These are phyloP conservation scores for Bergia sp. DNA, from an alignment of 92 coral and sea anemone genomes.

Conservation along the genomic window DNA sequence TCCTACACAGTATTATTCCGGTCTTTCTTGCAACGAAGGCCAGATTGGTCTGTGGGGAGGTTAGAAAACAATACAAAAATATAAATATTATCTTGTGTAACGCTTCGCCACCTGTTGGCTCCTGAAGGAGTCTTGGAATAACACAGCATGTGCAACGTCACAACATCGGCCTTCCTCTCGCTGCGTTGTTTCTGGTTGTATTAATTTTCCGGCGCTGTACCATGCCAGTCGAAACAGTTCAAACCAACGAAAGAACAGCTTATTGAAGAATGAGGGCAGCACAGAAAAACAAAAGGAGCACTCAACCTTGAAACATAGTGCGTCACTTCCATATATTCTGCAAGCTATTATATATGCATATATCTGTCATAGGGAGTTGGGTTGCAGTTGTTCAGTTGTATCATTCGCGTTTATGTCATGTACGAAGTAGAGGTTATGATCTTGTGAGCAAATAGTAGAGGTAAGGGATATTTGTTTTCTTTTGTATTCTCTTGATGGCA, in stretches of 20 bases:
- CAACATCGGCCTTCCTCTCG: neutral
- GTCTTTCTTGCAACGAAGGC: no score
- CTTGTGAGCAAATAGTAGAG: constrained; percentile 18
- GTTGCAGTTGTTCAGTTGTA: neutral
- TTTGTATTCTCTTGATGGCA: neutral
- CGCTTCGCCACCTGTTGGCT: no score
- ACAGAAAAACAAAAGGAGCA: neutral
- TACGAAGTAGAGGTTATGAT: neutral
- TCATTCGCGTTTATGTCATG: neutral
- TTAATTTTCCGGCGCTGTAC: no score
- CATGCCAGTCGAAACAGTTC: neutral
- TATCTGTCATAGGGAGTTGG: neutral
- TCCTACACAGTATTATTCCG: no score
- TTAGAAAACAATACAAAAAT: no score
- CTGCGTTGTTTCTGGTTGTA: neutral
- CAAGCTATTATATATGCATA: neutral
- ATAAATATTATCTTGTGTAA: no score
- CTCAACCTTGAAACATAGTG: neutral
- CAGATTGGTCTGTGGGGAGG: no score
- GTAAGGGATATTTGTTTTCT: constrained; percentile 7
- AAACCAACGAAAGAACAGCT: neutral
- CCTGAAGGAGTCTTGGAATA: no score
- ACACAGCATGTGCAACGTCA: neutral
- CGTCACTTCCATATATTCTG: neutral
- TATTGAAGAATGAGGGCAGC: no score